Base-by-base conservation (phyloP, 1,140 invertebrate species). In the Phenacoccus solenopsis region DNA sequence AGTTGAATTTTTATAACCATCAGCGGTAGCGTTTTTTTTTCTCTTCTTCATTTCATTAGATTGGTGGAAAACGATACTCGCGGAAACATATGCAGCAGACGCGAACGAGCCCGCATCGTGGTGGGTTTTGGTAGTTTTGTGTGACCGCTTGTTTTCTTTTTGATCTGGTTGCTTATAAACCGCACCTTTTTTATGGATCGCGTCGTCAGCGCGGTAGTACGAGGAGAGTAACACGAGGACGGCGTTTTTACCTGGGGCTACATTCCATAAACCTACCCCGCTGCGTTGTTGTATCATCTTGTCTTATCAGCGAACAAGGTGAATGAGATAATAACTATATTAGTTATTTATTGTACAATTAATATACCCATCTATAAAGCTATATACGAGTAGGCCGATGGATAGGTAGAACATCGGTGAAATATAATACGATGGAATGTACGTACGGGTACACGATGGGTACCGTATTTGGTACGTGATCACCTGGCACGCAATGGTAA, bases 301-400 rank as follows among this genome's bases (percentile, higher is more conserved):
- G 38, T 49, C 38, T 49, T 49, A 49, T 49, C 38, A 49, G 38
- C 38, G 38, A 49, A 49, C 38, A 49, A 49, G 38, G 38, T 49
- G 38, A 49, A 49, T 49, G 38, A 49, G 38, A 49, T 49, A 49
- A 49, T 49, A 49, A 49, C 38, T 49, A 49, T 49, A 49, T 49
- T 49, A 49, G 38, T 49, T 49, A 49, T 49, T 49, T 49, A 49
- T 49, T 49, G 20, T 49, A 49, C n/a, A n/a, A n/a, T 49, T 49
- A 49, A 49, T 49, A 49, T n/a, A n/a, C n/a, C n/a, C n/a, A n/a
- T n/a, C n/a, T n/a, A n/a, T n/a, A n/a, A n/a, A n/a, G n/a, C n/a
- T n/a, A n/a, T 13, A 32, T 13, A 32, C 30, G 30, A 5, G 30
- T 32, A 32, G 5, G 30, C 30, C 30, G 30, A 32, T 32, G 30